A percentile compares a stretch with the other conserved stretches of the same genome.
phyloP scores from a whole-genome alignment of 2,797 vertebrate species.

The Siniperca obscura region DNA sequence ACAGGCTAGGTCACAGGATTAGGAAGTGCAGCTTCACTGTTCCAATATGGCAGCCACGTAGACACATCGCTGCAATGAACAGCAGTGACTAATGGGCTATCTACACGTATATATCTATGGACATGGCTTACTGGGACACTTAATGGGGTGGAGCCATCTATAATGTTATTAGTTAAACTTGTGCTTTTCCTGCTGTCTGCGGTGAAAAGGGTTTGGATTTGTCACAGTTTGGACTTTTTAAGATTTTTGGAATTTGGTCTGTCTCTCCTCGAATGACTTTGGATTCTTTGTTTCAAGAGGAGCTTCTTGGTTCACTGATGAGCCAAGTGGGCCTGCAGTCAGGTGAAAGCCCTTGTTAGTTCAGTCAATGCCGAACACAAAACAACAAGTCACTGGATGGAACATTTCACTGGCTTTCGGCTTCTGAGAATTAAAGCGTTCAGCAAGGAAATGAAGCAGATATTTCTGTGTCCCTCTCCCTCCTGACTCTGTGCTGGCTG shows the following conservation, averaged over 20 bases:
- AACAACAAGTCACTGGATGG: neutral
- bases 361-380: constrained; percentile 11
- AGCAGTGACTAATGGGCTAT: no score
- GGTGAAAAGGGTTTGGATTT: neutral
- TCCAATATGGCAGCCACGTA: no score
- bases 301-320: constrained; percentile 20
- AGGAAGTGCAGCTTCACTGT: no score
- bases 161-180: neutral
- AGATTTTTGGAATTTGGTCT: neutral
- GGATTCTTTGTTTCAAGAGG: constrained; percentile 18
- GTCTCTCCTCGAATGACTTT: neutral
- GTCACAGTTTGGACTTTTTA: constrained; percentile 1
- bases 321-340: constrained; percentile 34
- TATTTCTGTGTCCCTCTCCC: neutral
- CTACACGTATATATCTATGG: no score
- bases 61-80: no score
- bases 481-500: neutral
- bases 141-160: no score
- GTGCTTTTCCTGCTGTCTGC: neutral
- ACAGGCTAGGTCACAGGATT: neutral
- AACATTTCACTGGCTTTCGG: neutral
- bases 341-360: constrained; percentile 18
- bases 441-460: constrained; percentile 3
- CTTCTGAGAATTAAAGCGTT: constrained; percentile 21
- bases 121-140: neutral